Conservation (phyloP, 1,140 invertebrate genomes). For the Calliopsis andreniformis region DNA sequence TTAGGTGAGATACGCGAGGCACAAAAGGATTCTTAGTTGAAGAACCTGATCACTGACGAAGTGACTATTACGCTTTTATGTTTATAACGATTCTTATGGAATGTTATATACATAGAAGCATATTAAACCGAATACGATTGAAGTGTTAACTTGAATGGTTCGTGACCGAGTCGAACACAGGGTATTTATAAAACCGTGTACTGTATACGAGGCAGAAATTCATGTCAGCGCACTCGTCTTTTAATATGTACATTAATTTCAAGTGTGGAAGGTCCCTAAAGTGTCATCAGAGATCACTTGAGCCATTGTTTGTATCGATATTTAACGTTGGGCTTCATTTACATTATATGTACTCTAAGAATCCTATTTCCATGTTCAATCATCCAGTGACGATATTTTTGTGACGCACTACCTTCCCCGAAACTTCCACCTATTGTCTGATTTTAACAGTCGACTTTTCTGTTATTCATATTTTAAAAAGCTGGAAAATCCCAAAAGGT, state of each 20-base stretch:
- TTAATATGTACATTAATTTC: neutral
- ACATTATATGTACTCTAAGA: neutral
- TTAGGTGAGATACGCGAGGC: neutral
- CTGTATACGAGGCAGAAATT: too few species aligned
- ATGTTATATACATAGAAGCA: neutral
- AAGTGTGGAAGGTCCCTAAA: neutral
- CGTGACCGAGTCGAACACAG: neutral
- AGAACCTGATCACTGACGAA: neutral
- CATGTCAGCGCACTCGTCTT: neutral
- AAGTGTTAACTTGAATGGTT: neutral
- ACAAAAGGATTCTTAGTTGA: neutral
- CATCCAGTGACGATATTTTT: neutral
- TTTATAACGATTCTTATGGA: neutral
- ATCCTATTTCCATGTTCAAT: neutral
- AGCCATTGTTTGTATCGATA: neutral
- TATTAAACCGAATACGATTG: neutral
- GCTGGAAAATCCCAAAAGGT: too few species aligned
- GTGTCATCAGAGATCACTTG: neutral
- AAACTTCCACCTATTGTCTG: too few species aligned
- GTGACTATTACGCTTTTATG: neutral
- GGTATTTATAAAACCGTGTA: neutral
- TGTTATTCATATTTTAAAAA: too few species aligned
- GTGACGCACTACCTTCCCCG: neutral
- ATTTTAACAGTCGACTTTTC: too few species aligned
- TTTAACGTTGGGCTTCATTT: neutral